Percentiles rank a stretch among this genome's conserved stretches.
These are phyloP conservation scores for Ploceus nigricollis DNA, from an alignment of 2,113 vertebrate genomes.

Conservation along the genomic window DNA sequence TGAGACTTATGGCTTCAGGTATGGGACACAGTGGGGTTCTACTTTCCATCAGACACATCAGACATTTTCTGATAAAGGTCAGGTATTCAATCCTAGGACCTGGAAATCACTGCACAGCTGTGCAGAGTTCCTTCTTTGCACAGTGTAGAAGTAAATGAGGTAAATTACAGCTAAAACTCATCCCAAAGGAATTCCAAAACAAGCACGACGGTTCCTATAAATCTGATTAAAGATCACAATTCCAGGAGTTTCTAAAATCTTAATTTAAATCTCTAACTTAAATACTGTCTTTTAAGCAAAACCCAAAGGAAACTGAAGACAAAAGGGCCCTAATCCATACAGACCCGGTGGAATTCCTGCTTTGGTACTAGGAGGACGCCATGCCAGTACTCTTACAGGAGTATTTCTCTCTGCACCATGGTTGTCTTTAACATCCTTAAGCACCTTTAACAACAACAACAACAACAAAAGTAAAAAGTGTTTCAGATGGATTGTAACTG, in stretches of 20 bases:
- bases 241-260: neutral
- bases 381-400: neutral
- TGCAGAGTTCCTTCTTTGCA: neutral
- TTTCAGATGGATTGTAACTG: neutral
- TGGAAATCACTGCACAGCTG: neutral
- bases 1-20: neutral
- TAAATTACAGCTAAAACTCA: neutral
- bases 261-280: neutral
- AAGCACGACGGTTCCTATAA: neutral
- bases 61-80: neutral
- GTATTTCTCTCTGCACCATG: neutral
- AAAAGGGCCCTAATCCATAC: neutral
- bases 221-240: neutral
- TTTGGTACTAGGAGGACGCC: slow-evolving; percentile 63
- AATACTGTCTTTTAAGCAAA: neutral
- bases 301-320: neutral
- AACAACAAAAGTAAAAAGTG: neutral
- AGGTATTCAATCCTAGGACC: neutral
- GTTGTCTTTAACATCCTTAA: slow-evolving; percentile 57
- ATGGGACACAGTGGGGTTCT: neutral
- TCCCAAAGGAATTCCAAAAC: neutral
- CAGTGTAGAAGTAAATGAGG: neutral
- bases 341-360: slow-evolving; percentile 71
- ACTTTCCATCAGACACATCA: neutral
- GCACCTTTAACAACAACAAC: neutral